Evolutionary conservation across 2,797 vertebrate genomes (phyloP), one percentile per base, ranked within the genome.

Genomic region (Ataeniobius toweri): DNA sequence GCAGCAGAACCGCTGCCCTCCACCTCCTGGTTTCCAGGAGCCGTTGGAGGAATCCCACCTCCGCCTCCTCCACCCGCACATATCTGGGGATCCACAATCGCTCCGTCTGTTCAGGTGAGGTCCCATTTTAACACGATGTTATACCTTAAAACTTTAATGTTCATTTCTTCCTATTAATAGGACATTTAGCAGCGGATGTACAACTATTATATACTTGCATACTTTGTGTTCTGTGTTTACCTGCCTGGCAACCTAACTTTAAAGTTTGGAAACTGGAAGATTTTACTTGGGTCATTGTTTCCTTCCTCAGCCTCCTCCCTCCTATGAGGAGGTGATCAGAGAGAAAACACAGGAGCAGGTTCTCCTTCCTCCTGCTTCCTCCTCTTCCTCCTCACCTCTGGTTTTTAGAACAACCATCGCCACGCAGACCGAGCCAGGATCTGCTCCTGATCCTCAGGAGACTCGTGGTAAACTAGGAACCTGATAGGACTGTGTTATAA

Each of bases 281-380:
- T 46, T 46, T 46, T 46, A 10, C 9, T 46, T 46, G 31, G 9
- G 10, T 12, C 63, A 14, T 48, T 75, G 46, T 46, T 26, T 50
- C 39, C 44, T 18, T 53, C 41, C 28, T 74, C 75, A 99, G 96
- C 97, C 97, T n/a, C 98, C 98, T 5, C 98, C 98, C 0, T 98
- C 98, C 1, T 99, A 99, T 2, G 98, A 99, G 80, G 97, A 99
- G 93, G 98, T 99, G 91, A 98, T 99, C 94, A 96, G 96, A 92
- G 98, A 99, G 95, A 99, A 98, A 91, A 97, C 94, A 69, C 97
- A 96, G 91, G 98, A 97, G 84, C 97, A 96, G 93, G 94, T 94
- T 74, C 93, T 84, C 75, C 86, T 89, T 61, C 90, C 94, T 56
- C 16, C 85, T 1, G 39, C 84, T 8, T 89, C 76, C 0, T 72